A percentile compares a stretch with the other conserved stretches of the same genome.
Evolutionary conservation across 2,797 vertebrate species (phyloP).

Genomic region (Etheostoma perlongum): DNA sequence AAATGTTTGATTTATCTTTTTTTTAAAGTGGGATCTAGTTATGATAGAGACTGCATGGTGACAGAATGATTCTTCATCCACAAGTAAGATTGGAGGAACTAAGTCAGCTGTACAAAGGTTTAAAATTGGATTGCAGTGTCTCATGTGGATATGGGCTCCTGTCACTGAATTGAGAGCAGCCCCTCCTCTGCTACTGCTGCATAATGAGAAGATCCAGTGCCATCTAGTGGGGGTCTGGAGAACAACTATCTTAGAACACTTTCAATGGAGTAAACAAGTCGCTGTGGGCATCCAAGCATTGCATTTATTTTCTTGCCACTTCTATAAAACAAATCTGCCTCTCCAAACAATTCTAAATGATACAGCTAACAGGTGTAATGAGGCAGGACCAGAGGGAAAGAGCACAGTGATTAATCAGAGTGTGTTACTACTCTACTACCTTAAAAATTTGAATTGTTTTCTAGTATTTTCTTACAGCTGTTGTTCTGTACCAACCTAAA

Average conservation of each 20-base stretch:
- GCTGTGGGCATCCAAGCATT: slow-evolving; percentile 57
- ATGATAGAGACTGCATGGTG: slow-evolving; percentile 45
- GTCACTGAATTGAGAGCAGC: slow-evolving; percentile 53
- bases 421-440: slow-evolving; percentile 36
- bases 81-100: slow-evolving; percentile 52
- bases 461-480: slow-evolving; percentile 25
- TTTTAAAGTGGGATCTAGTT: slow-evolving; percentile 45
- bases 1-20: slow-evolving; percentile 52
- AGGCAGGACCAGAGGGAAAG: slow-evolving; percentile 36
- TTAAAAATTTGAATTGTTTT: slow-evolving; percentile 20
- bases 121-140: slow-evolving; percentile 60
- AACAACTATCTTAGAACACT: slow-evolving; percentile 11
- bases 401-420: slow-evolving; percentile 41
- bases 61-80: slow-evolving; percentile 65
- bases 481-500: slow-evolving; percentile 12
- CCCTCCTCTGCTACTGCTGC: slow-evolving; percentile 51
- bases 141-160: slow-evolving; percentile 52
- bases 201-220: slow-evolving; percentile 75
- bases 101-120: slow-evolving; percentile 65
- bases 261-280: slow-evolving; percentile 53
- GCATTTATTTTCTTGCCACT: slow-evolving; percentile 66
- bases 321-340: slow-evolving; percentile 57
- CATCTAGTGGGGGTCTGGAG: slow-evolving; percentile 79
- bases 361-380: slow-evolving; percentile 48
- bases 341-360: slow-evolving; percentile 55